Evolutionary conservation across 2,797 vertebrate genomes (phyloP).

Genomic region (Ptychobarbus kaznakovi): DNA sequence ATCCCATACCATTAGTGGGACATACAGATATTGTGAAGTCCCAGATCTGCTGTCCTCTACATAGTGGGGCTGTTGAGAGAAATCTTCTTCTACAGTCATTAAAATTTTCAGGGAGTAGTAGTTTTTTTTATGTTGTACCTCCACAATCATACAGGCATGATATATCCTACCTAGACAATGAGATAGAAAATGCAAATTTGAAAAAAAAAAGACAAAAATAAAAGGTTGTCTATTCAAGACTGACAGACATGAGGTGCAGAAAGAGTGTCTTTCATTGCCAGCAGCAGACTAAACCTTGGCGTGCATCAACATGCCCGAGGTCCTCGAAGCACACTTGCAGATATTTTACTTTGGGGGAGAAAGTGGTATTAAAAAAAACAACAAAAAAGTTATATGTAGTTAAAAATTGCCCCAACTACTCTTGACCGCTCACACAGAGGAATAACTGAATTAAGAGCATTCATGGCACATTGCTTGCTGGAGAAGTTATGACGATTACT

Average conservation of each 20-base stretch:
- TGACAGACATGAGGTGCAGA: not conserved
- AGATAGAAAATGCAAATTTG: not conserved
- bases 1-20: not conserved
- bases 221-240: not conserved
- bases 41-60: not conserved
- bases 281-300: not conserved
- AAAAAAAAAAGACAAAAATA: no score
- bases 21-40: no score
- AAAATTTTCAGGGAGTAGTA: not conserved
- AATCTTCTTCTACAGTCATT: not conserved
- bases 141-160: not conserved
- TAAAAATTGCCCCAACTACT: not conserved
- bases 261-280: not conserved
- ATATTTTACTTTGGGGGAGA: not conserved
- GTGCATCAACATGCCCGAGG: not conserved
- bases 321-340: not conserved
- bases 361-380: not conserved
- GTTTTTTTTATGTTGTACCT: not conserved
- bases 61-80: not conserved
- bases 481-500: not conserved
- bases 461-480: not conserved
- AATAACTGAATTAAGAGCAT: not conserved
- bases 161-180: not conserved
- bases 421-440: not conserved
- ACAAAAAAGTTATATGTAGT: not conserved